A percentile compares a stretch with the other conserved stretches of the same genome.
These are phyloP conservation scores for Nephotettix cincticeps DNA, from an alignment of 1,140 invertebrate genomes.

Conservation along the genomic window DNA sequence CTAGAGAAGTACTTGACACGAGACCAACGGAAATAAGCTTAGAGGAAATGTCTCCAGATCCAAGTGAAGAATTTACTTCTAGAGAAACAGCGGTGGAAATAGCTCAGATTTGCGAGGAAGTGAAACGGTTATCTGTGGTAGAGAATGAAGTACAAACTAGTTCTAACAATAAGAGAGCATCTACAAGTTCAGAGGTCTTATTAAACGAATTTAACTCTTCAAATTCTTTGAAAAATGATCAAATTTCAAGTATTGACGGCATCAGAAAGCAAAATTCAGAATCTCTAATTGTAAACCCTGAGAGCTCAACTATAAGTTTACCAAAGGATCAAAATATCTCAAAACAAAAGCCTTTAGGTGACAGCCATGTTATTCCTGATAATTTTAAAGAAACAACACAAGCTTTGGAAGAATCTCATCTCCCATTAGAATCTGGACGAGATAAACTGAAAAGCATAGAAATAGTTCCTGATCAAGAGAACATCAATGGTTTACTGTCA, in stretches of 20 bases:
- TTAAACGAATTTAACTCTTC: constrained; percentile 14
- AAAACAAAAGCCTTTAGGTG: no score
- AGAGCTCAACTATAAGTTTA: no score
- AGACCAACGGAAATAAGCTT: constrained; percentile 49
- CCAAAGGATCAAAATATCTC: no score
- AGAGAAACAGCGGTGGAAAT: constrained; percentile 38
- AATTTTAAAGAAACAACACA: no score
- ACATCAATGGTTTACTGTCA: neutral
- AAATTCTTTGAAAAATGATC: neutral
- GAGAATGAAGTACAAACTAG: constrained; percentile 42
- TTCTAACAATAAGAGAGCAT: neutral
- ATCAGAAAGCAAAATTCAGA: no score
- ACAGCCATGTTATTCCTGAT: no score
- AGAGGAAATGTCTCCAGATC: constrained; percentile 41
- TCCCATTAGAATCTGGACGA: neutral
- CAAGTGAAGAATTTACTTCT: constrained; percentile 28
- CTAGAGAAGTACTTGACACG: constrained; percentile 56
- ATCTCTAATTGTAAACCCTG: no score
- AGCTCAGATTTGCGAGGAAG: constrained; percentile 31
- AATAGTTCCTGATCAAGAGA: neutral
- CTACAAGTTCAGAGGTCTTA: constrained; percentile 1
- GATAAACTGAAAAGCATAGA: neutral
- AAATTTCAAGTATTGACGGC: no score
- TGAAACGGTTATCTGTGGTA: constrained; percentile 20
- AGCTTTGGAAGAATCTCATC: no score